Evolutionary conservation across 2,888 invertebrate genomes (phyloP).

Genomic region (Tethea ocularis): DNA sequence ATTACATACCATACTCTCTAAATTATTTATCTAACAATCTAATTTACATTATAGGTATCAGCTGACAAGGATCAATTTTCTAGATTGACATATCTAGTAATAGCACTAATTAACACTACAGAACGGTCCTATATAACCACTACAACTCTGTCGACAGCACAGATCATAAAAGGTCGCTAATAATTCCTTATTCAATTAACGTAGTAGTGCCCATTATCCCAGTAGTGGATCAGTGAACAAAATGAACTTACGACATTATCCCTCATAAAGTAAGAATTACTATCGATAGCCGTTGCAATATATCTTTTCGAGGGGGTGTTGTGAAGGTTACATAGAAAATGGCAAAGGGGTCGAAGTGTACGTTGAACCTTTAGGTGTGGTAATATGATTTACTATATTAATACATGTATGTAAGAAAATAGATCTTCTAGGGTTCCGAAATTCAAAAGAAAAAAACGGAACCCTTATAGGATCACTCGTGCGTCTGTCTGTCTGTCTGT

Average conservation of each 20-base stretch:
- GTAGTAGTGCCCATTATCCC: background rate
- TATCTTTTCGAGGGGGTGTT: background rate
- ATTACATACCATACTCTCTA: too few species aligned
- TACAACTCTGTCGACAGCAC: background rate
- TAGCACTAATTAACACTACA: background rate
- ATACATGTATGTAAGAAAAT: too few species aligned
- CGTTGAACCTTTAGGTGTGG: background rate
- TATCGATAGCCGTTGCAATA: background rate
- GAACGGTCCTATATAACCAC: background rate
- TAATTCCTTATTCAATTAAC: slow-evolving; percentile 8
- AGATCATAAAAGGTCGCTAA: background rate
- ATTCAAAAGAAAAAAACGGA: too few species aligned
- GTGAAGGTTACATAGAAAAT: background rate
- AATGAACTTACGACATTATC: background rate
- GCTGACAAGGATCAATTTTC: too few species aligned
- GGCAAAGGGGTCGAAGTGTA: background rate
- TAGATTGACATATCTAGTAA: too few species aligned
- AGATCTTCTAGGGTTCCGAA: too few species aligned
- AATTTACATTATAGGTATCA: too few species aligned
- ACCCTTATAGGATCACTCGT: too few species aligned
- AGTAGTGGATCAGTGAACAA: background rate
- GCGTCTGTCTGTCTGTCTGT: too few species aligned
- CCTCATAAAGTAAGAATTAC: slow-evolving; percentile 8
- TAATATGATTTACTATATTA: too few species aligned
- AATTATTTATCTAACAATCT: too few species aligned